A percentile compares a stretch with the other conserved stretches of the same genome.
phyloP scores from a whole-genome alignment of 1,140 invertebrate species.

The Drosophila oshimai region DNA sequence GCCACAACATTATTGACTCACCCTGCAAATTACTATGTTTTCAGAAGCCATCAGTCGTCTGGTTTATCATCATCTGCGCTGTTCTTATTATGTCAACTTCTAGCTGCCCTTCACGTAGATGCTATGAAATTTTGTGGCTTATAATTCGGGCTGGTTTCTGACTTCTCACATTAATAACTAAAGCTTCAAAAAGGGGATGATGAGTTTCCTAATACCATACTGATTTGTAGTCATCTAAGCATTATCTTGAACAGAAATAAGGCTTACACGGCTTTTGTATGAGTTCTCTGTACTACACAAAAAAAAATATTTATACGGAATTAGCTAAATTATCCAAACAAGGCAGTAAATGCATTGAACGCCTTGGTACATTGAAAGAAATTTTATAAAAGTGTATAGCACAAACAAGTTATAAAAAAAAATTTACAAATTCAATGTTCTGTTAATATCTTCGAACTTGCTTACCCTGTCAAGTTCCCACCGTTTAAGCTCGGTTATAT shows the following conservation, averaged over 20 bases:
- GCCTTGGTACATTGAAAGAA: too few relatives aligned
- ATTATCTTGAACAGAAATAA: neutral
- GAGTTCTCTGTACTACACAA: neutral
- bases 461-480: too few relatives aligned
- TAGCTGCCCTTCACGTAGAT: neutral
- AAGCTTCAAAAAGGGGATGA: neutral
- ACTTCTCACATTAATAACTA: neutral
- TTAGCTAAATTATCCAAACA: too few relatives aligned
- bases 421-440: too few relatives aligned
- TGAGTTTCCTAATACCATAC: neutral
- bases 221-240: neutral
- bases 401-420: too few relatives aligned
- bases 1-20: neutral
- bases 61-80: neutral
- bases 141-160: neutral
- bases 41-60: neutral
- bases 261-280: neutral
- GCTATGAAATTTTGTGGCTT: neutral
- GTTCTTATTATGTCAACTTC: neutral
- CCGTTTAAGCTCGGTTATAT: too few relatives aligned
- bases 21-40: neutral
- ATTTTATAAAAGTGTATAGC: too few relatives aligned
- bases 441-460: too few relatives aligned
- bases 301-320: too few relatives aligned
- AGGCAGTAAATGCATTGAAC: too few relatives aligned